phyloP scores from a whole-genome alignment of 2,797 vertebrate genomes.

The Momotus momota region DNA sequence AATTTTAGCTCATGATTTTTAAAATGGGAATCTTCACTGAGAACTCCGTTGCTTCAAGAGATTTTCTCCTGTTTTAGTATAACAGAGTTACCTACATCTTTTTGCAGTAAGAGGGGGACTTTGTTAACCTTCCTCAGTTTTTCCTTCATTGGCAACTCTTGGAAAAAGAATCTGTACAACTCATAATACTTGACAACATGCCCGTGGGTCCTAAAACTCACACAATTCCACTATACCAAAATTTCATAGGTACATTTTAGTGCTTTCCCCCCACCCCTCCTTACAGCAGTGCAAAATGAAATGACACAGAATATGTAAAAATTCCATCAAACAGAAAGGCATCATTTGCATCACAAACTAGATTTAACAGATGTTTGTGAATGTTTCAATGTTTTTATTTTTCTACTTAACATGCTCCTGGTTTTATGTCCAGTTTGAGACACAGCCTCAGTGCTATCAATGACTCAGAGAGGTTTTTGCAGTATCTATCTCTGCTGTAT shows the following conservation, averaged over 20 bases:
- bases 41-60: neutral
- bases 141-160: neutral
- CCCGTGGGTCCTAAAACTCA: neutral
- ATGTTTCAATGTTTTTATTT: neutral
- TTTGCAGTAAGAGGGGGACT: neutral
- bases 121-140: neutral
- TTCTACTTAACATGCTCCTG: neutral
- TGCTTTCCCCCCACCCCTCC: neutral
- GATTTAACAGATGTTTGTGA: neutral
- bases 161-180: neutral
- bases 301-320: neutral
- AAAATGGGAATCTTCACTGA: neutral
- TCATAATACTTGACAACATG: neutral
- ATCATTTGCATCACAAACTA: neutral
- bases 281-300: neutral
- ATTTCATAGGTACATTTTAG: neutral
- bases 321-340: neutral
- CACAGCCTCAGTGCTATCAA: neutral
- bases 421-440: neutral
- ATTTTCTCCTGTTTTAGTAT: neutral
- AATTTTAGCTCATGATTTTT: neutral
- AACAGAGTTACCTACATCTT: neutral
- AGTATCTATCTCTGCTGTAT: neutral
- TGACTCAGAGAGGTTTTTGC: neutral
- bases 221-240: neutral